These are phyloP conservation scores for Pyrochroa serraticornis DNA, from an alignment of 2,888 invertebrate species.

Conservation along the genomic window DNA sequence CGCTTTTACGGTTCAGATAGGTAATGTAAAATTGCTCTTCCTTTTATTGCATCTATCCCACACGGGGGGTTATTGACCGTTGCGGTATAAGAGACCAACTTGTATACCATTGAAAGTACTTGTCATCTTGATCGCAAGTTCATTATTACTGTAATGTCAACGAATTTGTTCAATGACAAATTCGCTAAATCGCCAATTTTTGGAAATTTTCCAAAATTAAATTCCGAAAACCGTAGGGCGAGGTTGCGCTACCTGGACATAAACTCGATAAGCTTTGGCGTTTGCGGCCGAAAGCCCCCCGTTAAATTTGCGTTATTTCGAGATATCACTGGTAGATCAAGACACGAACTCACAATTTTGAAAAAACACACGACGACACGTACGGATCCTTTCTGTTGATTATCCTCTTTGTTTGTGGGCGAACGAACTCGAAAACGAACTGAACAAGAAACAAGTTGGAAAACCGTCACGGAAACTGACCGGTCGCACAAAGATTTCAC, in stretches of 20 bases:
- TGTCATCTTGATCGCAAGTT: conserved; percentile 22
- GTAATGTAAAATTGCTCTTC: conserved; percentile 23
- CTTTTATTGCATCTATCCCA: conserved; percentile 28
- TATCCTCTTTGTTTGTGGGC: no score
- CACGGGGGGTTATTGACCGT: conserved; percentile 33
- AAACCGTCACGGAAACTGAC: conserved; percentile 26
- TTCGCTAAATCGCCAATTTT: background rate
- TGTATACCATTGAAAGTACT: conserved; percentile 27
- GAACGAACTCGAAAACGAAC: no score
- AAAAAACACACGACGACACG: background rate
- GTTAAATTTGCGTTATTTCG: conserved; percentile 1
- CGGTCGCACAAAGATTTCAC: conserved; percentile 45
- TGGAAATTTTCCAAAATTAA: background rate
- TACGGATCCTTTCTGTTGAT: background rate
- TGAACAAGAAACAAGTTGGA: background rate
- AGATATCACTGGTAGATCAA: conserved; percentile 31
- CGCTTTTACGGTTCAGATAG: background rate
- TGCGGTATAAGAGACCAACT: conserved; percentile 32
- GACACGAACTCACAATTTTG: conserved; percentile 33
- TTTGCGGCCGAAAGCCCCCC: background rate
- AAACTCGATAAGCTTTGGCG: background rate
- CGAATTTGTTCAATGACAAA: conserved; percentile 10
- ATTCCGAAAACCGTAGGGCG: background rate
- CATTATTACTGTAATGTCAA: conserved; percentile 14
- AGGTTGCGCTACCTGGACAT: conserved; percentile 3